Evolutionary conservation across 2,888 invertebrate genomes (phyloP).

Genomic region (Dioctria linearis): DNA sequence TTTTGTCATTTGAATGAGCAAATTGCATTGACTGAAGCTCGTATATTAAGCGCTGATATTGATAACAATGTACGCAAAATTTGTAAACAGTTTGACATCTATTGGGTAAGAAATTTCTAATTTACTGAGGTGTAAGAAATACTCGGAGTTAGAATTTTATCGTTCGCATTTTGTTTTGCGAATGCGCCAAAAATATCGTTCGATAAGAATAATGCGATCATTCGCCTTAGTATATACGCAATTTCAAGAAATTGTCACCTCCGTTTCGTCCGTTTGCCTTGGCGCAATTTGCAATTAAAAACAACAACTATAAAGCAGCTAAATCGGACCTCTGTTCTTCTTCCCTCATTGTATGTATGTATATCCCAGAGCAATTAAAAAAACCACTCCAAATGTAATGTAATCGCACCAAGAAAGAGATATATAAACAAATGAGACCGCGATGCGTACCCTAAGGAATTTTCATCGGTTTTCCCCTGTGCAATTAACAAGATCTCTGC

Average conservation of each 20-base stretch:
- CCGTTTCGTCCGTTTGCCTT: neutral
- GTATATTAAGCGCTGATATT: conserved; percentile 18
- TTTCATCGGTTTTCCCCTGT: conserved; percentile 24
- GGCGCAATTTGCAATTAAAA: conserved; percentile 13
- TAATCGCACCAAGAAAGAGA: neutral
- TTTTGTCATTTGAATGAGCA: conserved; percentile 54
- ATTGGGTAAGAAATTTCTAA: neutral
- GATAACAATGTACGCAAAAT: neutral
- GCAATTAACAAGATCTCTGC: conserved; percentile 45
- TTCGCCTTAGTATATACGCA: conserved; percentile 11
- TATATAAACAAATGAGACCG: conserved; percentile 34
- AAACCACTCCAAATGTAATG: conserved; percentile 4
- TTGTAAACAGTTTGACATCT: conserved; percentile 17
- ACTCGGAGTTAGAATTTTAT: neutral
- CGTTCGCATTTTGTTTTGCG: neutral
- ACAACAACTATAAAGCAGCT: neutral
- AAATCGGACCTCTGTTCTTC: neutral
- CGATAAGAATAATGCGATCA: conserved; percentile 20
- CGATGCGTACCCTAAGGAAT: conserved; percentile 49
- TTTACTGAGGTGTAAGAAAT: conserved; percentile 20
- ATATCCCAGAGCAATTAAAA: conserved; percentile 41
- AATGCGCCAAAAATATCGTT: conserved; percentile 9
- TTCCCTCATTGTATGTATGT: conserved; percentile 2
- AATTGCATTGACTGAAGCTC: conserved; percentile 7
- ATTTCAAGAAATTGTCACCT: conserved; percentile 9